A percentile compares a stretch with the other conserved stretches of the same genome.
Evolutionary conservation across 2,113 vertebrate genomes (phyloP).

Genomic region (Corythaeola cristata): DNA sequence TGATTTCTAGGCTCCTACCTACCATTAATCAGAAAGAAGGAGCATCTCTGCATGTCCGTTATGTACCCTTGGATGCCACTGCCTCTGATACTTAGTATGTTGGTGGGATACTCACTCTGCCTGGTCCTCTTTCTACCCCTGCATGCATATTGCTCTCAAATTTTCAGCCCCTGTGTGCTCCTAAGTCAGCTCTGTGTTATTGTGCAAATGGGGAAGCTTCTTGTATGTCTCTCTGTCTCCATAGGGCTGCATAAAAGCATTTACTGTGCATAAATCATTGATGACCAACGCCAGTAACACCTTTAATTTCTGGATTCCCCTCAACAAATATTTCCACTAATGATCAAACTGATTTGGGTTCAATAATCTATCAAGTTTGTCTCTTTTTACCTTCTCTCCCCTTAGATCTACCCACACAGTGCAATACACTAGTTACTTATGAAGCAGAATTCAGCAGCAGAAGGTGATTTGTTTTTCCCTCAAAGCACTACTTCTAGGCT

Average conservation of each 20-base stretch:
- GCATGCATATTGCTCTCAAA: neutral
- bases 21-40: neutral
- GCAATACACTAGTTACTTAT: neutral
- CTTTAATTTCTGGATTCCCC: neutral
- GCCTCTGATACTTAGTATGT: fast-evolving
- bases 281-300: neutral
- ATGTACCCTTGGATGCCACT: neutral
- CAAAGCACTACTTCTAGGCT: neutral
- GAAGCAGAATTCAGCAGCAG: neutral
- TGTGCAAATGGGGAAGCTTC: neutral
- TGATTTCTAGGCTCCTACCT: neutral
- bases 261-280: neutral
- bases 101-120: neutral
- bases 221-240: neutral
- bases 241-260: neutral
- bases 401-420: neutral
- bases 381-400: neutral
- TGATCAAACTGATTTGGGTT: neutral
- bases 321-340: neutral
- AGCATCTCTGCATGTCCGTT: neutral
- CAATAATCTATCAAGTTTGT: neutral
- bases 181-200: neutral
- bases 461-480: neutral
- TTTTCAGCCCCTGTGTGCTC: neutral
- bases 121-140: neutral